These are phyloP conservation scores for Thalpophila matura DNA, from an alignment of 2,888 invertebrate species.

Conservation along the genomic window DNA sequence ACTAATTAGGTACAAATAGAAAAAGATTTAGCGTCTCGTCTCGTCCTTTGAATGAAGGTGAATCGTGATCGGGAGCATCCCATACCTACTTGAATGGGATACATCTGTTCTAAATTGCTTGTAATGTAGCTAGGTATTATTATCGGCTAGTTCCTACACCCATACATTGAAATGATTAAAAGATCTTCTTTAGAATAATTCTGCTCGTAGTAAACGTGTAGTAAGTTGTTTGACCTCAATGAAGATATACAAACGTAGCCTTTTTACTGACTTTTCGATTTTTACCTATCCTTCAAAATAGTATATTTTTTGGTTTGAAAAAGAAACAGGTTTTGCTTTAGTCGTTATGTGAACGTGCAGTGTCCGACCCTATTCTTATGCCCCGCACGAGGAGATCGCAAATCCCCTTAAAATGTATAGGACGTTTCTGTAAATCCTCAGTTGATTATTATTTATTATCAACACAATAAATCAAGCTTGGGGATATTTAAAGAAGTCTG, in stretches of 20 bases:
- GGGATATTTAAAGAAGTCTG: constrained; percentile 66
- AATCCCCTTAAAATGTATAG: constrained; percentile 88
- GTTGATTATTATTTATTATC: constrained; percentile 89
- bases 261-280: neutral
- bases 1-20: constrained; percentile 5
- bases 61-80: constrained; percentile 75
- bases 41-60: constrained; percentile 79
- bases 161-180: neutral
- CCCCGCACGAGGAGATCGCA: constrained; percentile 79
- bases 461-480: constrained; percentile 81
- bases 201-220: neutral
- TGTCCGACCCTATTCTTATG: constrained; percentile 78
- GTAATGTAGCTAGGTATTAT: no score
- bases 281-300: constrained; percentile 1
- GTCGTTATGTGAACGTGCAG: constrained; percentile 49
- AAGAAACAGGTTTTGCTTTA: neutral
- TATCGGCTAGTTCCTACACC: no score
- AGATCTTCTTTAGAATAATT: neutral
- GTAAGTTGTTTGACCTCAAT: no score
- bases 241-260: no score
- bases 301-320: constrained; percentile 6
- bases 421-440: constrained; percentile 86
- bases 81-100: constrained; percentile 71
- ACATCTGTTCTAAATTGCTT: constrained; percentile 68
- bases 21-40: constrained; percentile 75